Conservation (phyloP, 1,140 invertebrate genomes). For the Helicoverpa zea region DNA sequence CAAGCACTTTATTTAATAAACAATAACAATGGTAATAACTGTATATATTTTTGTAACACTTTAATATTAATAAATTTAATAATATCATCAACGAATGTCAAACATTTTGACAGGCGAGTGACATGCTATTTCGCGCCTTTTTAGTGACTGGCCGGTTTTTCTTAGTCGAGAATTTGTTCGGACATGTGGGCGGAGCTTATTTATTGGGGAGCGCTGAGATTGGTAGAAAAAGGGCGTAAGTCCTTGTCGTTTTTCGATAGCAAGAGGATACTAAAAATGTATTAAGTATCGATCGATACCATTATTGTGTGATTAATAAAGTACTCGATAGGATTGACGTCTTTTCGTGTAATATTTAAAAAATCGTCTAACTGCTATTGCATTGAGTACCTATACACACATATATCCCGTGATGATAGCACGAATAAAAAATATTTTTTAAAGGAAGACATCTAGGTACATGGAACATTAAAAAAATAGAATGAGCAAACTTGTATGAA, state of each 20-base stretch:
- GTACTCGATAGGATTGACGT: too few relatives aligned
- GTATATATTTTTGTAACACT: conserved; percentile 1
- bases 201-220: background rate
- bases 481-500: too few relatives aligned
- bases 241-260: background rate
- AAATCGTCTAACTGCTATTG: too few relatives aligned
- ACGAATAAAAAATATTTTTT: too few relatives aligned
- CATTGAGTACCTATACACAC: too few relatives aligned
- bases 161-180: background rate
- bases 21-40: background rate
- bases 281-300: too few relatives aligned
- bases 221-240: conserved; percentile 14
- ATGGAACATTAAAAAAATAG: too few relatives aligned
- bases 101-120: conserved; percentile 32
- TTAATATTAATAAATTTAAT: background rate
- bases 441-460: too few relatives aligned
- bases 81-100: conserved; percentile 35
- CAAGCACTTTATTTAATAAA: background rate
- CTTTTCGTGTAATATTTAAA: too few relatives aligned
- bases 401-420: too few relatives aligned
- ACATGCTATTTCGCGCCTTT: conserved; percentile 27
- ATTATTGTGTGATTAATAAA: too few relatives aligned
- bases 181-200: conserved; percentile 7
- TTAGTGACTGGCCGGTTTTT: conserved; percentile 25
- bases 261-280: background rate